Evolutionary conservation across 2,888 invertebrate species (phyloP), one percentile per base, ranked within the genome.

Genomic region (Eilema sororculum): DNA sequence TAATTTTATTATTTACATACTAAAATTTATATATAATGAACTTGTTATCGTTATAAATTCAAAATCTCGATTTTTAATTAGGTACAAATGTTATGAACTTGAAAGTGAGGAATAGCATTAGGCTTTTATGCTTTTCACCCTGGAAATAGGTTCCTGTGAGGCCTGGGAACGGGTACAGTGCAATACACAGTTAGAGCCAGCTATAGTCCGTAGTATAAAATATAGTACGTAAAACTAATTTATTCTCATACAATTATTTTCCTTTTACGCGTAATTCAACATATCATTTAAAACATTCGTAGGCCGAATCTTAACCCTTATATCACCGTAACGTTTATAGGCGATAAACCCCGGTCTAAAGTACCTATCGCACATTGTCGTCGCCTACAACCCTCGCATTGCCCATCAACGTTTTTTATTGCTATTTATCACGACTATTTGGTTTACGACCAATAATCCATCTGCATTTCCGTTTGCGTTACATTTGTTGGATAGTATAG

Each of bases 401-500:
- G 71, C 67, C 78, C 75, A 78, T 81, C 74, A 72, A 81, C 67
- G 61, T 62, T 67, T 81, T 85, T 86, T 85, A 86, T 84, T 82
- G 71, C 80, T 76, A 74, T 80, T 84, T 84, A 77, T 83, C 77
- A 77, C 78, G 73, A 73, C 76, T 76, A 75, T 79, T 72, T 74
- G 65, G 67, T 84, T 86, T 84, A 85, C 74, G 78, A 75, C 65
- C 76, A 74, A 77, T 80, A 78, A 81, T 78, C 78, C 78, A 82
- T 86, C 78, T 85, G 83, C 82, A 81, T 81, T 69, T 81, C 74
- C 75, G 62, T 82, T 84, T 85, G 81, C 78, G 80, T 77, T 78
- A 64, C 46, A 72, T 33, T 72, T 75, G 67, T 71, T 71, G 52
- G 28, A 67, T 65, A 72, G 72, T 76, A 67, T 65, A 72, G 72